Evolutionary conservation across 2,888 invertebrate genomes (phyloP).

Genomic region (Dascillus cervinus): DNA sequence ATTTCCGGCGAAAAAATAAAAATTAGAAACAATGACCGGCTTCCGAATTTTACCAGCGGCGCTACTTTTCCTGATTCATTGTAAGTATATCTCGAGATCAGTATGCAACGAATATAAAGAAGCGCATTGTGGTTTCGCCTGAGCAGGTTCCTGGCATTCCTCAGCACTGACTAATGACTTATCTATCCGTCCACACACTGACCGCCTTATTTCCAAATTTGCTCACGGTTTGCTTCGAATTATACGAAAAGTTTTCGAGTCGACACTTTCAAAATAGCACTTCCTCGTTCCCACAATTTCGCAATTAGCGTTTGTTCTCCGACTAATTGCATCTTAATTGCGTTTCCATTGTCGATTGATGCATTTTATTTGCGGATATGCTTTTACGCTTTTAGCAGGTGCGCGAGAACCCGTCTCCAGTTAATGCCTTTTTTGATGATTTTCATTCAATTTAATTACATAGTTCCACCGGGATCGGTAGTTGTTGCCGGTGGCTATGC

Average conservation of each 20-base stretch:
- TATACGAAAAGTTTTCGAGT: no score
- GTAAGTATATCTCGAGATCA: neutral
- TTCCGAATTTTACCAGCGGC: neutral
- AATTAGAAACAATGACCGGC: neutral
- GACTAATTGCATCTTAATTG: slow-evolving; percentile 9
- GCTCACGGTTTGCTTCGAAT: no score
- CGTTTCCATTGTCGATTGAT: slow-evolving; percentile 6
- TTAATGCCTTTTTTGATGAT: slow-evolving; percentile 12
- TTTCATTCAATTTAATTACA: slow-evolving; percentile 24
- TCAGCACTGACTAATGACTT: slow-evolving; percentile 11
- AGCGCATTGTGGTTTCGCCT: slow-evolving; percentile 5
- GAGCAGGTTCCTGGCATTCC: slow-evolving; percentile 9
- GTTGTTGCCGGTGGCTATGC: slow-evolving; percentile 10
- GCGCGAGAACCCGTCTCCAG: slow-evolving; percentile 14
- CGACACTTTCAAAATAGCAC: no score
- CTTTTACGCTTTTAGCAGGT: slow-evolving; percentile 15
- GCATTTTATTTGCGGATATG: slow-evolving; percentile 8
- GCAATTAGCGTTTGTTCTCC: slow-evolving; percentile 3
- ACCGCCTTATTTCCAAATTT: no score
- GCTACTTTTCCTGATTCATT: neutral
- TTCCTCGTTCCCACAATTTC: slow-evolving; percentile 3
- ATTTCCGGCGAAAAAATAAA: neutral
- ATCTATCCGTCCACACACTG: no score
- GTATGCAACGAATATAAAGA: slow-evolving; percentile 3
- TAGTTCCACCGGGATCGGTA: slow-evolving; percentile 18